Evolutionary conservation across 2,113 vertebrate species (phyloP).

Genomic region (Phylloscopus whistleri): DNA sequence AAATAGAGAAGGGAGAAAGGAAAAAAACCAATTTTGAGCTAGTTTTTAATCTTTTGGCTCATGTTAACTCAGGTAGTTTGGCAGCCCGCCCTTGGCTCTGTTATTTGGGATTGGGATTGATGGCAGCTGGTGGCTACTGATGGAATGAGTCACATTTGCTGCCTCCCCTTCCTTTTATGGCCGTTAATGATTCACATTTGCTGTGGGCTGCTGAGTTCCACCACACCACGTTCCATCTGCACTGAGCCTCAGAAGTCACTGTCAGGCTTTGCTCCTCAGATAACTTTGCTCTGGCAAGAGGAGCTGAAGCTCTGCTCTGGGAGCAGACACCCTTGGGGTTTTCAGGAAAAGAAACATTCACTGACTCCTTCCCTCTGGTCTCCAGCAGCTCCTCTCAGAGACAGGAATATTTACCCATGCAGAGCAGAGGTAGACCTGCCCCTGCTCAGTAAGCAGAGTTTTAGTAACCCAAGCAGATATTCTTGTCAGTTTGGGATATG

Average conservation of each 20-base stretch:
- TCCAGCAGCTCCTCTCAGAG: neutral
- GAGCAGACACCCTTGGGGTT: neutral
- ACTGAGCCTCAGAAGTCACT: slow-evolving; percentile 34
- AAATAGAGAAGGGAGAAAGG: neutral
- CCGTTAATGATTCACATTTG: slow-evolving; percentile 48
- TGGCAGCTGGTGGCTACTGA: slow-evolving; percentile 55
- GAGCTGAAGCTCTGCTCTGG: neutral
- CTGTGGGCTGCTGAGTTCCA: slow-evolving; percentile 40
- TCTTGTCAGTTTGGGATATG: neutral
- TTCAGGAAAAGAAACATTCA: neutral
- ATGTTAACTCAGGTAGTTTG: slow-evolving; percentile 31
- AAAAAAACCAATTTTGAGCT: neutral
- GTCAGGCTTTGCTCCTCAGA: neutral
- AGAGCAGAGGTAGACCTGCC: neutral
- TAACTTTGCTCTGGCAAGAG: neutral
- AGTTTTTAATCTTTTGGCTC: neutral
- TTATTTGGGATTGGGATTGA: slow-evolving; percentile 31
- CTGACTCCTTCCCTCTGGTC: neutral
- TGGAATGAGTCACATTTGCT: slow-evolving; percentile 51
- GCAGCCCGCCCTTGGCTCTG: slow-evolving; percentile 15
- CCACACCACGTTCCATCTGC: slow-evolving; percentile 42
- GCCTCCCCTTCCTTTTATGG: slow-evolving; percentile 42
- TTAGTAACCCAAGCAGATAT: neutral
- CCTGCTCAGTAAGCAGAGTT: neutral
- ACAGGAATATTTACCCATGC: neutral